phyloP scores from a whole-genome alignment of 2,888 invertebrate species.

The Lasioglossum zephyrum region DNA sequence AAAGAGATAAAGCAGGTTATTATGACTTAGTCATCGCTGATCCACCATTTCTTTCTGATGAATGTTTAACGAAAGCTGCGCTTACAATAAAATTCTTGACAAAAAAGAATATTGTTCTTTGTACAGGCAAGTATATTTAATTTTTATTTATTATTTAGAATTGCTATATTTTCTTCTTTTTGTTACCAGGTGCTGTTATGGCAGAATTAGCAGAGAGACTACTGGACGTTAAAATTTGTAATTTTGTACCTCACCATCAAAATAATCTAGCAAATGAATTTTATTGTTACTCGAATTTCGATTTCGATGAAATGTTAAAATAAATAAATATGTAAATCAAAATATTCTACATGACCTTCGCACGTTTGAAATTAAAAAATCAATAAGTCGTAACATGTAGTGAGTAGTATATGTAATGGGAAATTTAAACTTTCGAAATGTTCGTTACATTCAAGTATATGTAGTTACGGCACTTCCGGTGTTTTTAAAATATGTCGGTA shows the following conservation, averaged over 20 bases:
- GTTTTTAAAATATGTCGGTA: conserved; percentile 4
- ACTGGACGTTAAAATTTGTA: conserved; percentile 88
- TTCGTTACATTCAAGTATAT: not conserved
- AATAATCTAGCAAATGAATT: conserved; percentile 98
- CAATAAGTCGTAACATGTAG: not conserved
- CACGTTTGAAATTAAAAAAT: not conserved
- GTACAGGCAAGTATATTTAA: conserved; percentile 88
- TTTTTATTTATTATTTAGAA: conserved; percentile 14
- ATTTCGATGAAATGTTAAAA: conserved; percentile 85
- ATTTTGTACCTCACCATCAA: conserved; percentile 92
- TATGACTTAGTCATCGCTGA: conserved; percentile 96
- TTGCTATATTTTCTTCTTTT: conserved; percentile 4
- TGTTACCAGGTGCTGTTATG: conserved; percentile 89
- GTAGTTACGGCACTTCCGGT: not conserved
- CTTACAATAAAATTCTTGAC: conserved; percentile 90
- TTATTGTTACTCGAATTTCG: conserved; percentile 95
- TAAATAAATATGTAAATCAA: conserved; percentile 19
- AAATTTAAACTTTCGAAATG: conserved; percentile 11
- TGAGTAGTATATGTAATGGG: not conserved
- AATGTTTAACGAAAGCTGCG: conserved; percentile 94
- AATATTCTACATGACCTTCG: not conserved
- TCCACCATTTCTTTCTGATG: conserved; percentile 97
- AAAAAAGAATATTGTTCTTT: conserved; percentile 92
- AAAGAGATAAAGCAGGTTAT: conserved; percentile 86
- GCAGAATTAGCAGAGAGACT: conserved; percentile 88